phyloP scores from a whole-genome alignment of 1,140 invertebrate genomes.

The Phenacoccus solenopsis region DNA sequence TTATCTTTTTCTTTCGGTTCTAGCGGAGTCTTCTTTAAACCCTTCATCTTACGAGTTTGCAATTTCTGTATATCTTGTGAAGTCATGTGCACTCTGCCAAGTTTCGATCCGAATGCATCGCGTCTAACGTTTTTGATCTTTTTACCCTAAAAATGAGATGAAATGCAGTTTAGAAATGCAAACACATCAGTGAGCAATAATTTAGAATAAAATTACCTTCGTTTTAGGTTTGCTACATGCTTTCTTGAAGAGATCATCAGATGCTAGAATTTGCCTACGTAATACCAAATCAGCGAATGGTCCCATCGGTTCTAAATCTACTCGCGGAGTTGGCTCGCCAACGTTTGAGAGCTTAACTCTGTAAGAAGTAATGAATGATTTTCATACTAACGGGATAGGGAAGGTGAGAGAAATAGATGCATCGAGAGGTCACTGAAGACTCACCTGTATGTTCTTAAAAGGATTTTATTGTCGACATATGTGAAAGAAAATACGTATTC shows the following conservation, averaged over 20 bases:
- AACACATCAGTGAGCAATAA: background rate
- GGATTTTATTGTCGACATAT: conserved; percentile 62
- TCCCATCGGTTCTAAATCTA: conserved; percentile 89
- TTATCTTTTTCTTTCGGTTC: conserved; percentile 48
- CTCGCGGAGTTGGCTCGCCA: conserved; percentile 66
- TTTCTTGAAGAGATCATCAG: conserved; percentile 78
- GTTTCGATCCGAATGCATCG: conserved; percentile 75
- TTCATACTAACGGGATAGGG: background rate
- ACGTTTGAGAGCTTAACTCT: conserved; percentile 85
- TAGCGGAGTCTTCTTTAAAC: conserved; percentile 54
- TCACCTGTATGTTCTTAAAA: conserved; percentile 72
- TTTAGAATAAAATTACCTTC: conserved; percentile 24
- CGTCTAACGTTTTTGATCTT: conserved; percentile 83
- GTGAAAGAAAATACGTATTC: conserved; percentile 88
- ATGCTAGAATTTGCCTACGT: conserved; percentile 74
- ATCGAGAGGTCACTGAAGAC: background rate
- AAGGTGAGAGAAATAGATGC: background rate
- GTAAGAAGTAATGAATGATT: conserved; percentile 21
- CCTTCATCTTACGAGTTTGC: conserved; percentile 90
- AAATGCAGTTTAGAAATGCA: background rate
- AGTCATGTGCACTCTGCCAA: conserved; percentile 86
- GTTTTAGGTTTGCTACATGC: conserved; percentile 73
- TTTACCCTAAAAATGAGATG: conserved; percentile 41
- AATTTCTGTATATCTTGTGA: conserved; percentile 74
- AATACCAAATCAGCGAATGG: conserved; percentile 81